A percentile compares a stretch with the other conserved stretches of the same genome.
These are phyloP conservation scores for Ornithorhynchus anatinus DNA, from an alignment of 2,113 vertebrate species.

Conservation along the genomic window DNA sequence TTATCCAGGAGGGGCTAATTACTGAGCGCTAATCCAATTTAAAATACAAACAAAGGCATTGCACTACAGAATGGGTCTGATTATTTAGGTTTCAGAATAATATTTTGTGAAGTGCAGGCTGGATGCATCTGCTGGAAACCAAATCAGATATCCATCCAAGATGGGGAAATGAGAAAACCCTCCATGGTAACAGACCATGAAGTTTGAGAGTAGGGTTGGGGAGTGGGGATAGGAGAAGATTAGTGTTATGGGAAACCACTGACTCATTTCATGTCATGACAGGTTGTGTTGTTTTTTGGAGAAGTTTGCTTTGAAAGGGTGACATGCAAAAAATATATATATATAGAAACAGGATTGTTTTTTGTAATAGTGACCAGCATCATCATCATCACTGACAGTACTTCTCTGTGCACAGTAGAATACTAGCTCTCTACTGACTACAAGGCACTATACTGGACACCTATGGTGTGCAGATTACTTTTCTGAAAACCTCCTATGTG, in stretches of 20 bases:
- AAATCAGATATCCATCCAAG: neutral
- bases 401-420: no score
- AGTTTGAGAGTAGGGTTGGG: neutral
- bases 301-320: neutral
- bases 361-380: neutral
- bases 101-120: neutral
- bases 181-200: neutral
- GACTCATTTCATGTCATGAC: neutral
- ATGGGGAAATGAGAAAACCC: neutral
- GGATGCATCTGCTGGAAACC: neutral
- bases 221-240: neutral
- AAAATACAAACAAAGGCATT: constrained; percentile 30
- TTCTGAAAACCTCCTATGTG: no score
- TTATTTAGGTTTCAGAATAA: constrained; percentile 9
- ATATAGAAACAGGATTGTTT: neutral
- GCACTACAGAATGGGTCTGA: neutral
- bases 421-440: no score
- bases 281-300: neutral
- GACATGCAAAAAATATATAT: neutral
- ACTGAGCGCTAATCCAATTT: constrained; percentile 21
- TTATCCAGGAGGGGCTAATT: constrained; percentile 17
- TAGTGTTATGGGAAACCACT: no score
- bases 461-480: no score
- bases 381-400: no score
- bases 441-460: no score